These are phyloP conservation scores for Dryas iulia DNA, from an alignment of 1,140 invertebrate genomes.

Conservation along the genomic window DNA sequence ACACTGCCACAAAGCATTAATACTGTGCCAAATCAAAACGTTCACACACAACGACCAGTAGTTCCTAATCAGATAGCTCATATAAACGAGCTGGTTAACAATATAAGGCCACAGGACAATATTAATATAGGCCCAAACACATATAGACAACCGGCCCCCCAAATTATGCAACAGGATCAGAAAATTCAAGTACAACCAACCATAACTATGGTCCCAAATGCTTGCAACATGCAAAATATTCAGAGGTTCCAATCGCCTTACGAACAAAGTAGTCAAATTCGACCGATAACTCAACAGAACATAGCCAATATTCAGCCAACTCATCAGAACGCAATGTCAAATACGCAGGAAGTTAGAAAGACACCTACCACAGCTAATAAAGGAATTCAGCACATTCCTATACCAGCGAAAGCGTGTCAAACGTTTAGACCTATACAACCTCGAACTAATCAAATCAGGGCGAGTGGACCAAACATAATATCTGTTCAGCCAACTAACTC, in stretches of 20 bases:
- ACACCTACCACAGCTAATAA: constrained; percentile 16
- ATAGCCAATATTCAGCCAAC: constrained; percentile 15
- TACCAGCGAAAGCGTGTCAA: constrained; percentile 32
- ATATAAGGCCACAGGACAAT: constrained; percentile 25
- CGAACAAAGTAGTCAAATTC: constrained; percentile 30
- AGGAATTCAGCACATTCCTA: constrained; percentile 26
- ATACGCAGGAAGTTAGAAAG: constrained; percentile 20
- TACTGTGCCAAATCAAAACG: constrained; percentile 25
- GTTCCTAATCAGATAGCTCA: constrained; percentile 27
- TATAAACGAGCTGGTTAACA: constrained; percentile 25
- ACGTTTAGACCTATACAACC: constrained; percentile 46
- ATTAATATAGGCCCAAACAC: constrained; percentile 16
- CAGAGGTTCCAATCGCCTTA: constrained; percentile 8
- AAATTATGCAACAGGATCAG: constrained; percentile 29
- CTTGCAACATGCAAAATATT: constrained; percentile 33
- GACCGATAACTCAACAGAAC: constrained; percentile 26
- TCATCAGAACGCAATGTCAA: constrained; percentile 22
- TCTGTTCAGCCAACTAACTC: constrained; percentile 14
- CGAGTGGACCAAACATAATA: constrained; percentile 13
- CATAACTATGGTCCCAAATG: constrained; percentile 34
- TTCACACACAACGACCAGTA: constrained; percentile 19
- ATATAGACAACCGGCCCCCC: constrained; percentile 22
- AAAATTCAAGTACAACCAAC: constrained; percentile 29
- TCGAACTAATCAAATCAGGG: constrained; percentile 36
- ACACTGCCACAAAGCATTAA: constrained; percentile 19